These are phyloP conservation scores for Hozukius guyotensis DNA, from an alignment of 2,797 vertebrate genomes.

Conservation along the genomic window DNA sequence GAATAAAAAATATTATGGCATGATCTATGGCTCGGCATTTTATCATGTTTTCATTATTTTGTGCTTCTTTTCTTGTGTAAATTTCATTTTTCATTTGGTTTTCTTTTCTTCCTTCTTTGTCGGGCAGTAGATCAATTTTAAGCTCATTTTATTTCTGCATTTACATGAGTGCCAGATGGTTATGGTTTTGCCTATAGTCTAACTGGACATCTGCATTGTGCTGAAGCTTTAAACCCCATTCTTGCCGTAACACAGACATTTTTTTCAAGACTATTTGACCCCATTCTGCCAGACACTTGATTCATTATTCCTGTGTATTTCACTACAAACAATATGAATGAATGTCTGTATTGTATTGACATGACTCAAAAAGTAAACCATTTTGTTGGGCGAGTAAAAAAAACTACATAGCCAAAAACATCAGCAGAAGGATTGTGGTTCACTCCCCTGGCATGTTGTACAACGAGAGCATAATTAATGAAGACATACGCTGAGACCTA, in stretches of 20 bases:
- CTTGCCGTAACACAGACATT: background rate
- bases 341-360: background rate
- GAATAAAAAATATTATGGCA: background rate
- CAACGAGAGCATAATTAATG: constrained; percentile 56
- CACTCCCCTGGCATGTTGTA: constrained; percentile 32
- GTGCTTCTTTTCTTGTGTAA: background rate
- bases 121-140: background rate
- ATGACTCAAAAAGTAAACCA: background rate
- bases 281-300: constrained; percentile 25
- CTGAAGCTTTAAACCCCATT: background rate
- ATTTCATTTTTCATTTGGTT: background rate
- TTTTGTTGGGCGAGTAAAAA: background rate
- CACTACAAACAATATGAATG: background rate
- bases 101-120: background rate
- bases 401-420: background rate
- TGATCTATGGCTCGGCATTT: background rate
- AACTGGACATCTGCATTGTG: background rate
- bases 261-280: constrained; percentile 23
- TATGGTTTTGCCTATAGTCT: background rate
- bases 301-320: constrained; percentile 8
- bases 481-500: constrained; percentile 43
- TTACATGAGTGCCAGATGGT: background rate
- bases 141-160: constrained; percentile 4
- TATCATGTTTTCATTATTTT: background rate
- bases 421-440: constrained; percentile 26